phyloP scores from a whole-genome alignment of 2,888 invertebrate genomes.

The Nasonia oneida region DNA sequence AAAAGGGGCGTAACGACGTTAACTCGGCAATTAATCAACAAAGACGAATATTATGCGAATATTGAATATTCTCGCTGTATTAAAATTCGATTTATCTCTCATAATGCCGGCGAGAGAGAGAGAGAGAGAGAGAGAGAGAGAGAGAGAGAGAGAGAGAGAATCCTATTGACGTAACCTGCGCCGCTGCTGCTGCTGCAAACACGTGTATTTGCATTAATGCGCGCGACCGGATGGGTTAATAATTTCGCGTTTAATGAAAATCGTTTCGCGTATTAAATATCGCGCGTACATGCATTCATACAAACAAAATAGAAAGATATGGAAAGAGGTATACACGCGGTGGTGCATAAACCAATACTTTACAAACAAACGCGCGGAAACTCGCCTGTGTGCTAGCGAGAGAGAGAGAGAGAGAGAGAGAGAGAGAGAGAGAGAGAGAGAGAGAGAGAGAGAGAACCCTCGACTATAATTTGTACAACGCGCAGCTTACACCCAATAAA shows the following conservation, averaged over 20 bases:
- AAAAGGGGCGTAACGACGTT: too few relatives aligned
- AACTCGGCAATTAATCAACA: not conserved
- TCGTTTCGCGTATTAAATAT: slow-evolving; percentile 26
- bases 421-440: too few relatives aligned
- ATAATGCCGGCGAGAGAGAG: not conserved
- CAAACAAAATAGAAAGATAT: not conserved
- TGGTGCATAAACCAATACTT: not conserved
- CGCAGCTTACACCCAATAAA: not conserved
- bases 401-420: too few relatives aligned
- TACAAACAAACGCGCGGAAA: slow-evolving; percentile 6
- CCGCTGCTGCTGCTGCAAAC: not conserved
- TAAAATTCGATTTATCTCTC: slow-evolving; percentile 18
- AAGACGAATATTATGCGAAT: not conserved
- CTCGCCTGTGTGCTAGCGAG: too few relatives aligned
- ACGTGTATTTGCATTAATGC: slow-evolving; percentile 23
- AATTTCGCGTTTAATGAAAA: slow-evolving; percentile 29
- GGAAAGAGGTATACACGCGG: not conserved
- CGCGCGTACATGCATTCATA: not conserved
- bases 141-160: not conserved
- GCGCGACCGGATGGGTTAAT: slow-evolving; percentile 11
- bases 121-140: too few relatives aligned
- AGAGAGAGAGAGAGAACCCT: not conserved
- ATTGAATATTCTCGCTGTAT: not conserved
- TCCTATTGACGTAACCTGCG: slow-evolving; percentile 25
- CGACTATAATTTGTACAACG: not conserved